These are phyloP conservation scores for Scaptomyza tumidula DNA, from an alignment of 2,888 invertebrate species.

Conservation along the genomic window DNA sequence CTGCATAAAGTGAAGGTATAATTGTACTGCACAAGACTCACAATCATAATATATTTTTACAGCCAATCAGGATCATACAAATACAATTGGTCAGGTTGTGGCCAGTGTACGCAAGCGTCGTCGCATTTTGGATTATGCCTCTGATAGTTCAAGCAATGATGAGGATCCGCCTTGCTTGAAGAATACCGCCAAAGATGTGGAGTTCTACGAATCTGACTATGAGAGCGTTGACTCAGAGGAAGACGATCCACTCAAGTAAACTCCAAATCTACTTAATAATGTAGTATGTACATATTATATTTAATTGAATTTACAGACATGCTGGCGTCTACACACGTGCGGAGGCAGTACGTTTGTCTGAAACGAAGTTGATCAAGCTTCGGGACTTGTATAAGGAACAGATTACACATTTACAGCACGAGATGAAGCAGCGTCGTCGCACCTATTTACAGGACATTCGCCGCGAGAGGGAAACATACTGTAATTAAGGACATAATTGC, in stretches of 20 bases:
- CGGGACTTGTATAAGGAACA: constrained; percentile 94
- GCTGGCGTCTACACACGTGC: constrained; percentile 95
- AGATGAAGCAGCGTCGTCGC: constrained; percentile 89
- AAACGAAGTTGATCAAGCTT: constrained; percentile 90
- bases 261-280: neutral
- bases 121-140: constrained; percentile 89
- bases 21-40: too few species aligned
- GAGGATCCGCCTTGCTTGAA: constrained; percentile 87
- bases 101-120: constrained; percentile 85
- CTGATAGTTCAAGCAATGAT: constrained; percentile 88
- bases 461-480: constrained; percentile 91
- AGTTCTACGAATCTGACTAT: constrained; percentile 90
- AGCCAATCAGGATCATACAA: constrained; percentile 82
- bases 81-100: constrained; percentile 86
- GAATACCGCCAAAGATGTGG: constrained; percentile 88
- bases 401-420: constrained; percentile 90
- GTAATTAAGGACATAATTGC: constrained; percentile 83
- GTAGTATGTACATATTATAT: neutral
- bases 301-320: constrained; percentile 87
- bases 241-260: constrained; percentile 90
- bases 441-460: constrained; percentile 90
- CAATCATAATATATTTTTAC: neutral
- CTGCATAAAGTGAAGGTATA: neutral
- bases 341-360: constrained; percentile 91
- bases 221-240: constrained; percentile 91